Percentiles rank a stretch among this genome's conserved stretches.
phyloP scores from a whole-genome alignment of 2,888 invertebrate species.

The Tortrix viridana region DNA sequence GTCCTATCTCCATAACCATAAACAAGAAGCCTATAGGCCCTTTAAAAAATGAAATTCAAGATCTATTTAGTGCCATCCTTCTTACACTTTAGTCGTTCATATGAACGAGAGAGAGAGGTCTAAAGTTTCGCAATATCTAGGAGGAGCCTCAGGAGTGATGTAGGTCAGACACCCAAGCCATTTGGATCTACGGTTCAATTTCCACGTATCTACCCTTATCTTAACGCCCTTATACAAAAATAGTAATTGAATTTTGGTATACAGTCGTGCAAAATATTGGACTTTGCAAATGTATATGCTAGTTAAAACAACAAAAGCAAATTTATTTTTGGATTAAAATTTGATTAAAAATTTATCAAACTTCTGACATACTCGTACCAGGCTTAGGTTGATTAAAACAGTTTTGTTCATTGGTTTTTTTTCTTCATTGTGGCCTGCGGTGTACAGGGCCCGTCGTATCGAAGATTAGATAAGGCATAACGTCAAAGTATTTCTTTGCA shows the following conservation, averaged over 20 bases:
- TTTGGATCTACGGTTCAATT: slow-evolving; percentile 25
- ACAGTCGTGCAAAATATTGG: slow-evolving; percentile 9
- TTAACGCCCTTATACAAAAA: slow-evolving; percentile 23
- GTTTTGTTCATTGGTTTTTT: no score
- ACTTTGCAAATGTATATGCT: no score
- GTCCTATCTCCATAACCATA: slow-evolving; percentile 2
- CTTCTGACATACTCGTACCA: no score
- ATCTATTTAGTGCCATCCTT: neutral
- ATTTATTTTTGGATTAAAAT: no score
- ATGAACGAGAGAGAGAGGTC: no score
- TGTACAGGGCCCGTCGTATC: neutral
- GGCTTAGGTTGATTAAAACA: no score
- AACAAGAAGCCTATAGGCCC: neutral
- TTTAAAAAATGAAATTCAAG: neutral
- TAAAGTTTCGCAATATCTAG: neutral
- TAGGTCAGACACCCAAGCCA: slow-evolving; percentile 12
- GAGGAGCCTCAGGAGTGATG: neutral
- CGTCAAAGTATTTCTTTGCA: slow-evolving; percentile 8
- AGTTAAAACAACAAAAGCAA: no score
- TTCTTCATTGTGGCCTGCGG: slow-evolving; percentile 5
- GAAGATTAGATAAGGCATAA: slow-evolving; percentile 3
- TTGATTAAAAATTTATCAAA: no score
- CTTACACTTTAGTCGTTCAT: neutral
- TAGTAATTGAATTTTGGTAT: slow-evolving; percentile 12
- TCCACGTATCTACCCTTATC: slow-evolving; percentile 34